Percentiles rank a stretch among this genome's conserved stretches.
Evolutionary conservation across 2,797 vertebrate genomes (phyloP).

Genomic region (Pipistrellus kuhlii): DNA sequence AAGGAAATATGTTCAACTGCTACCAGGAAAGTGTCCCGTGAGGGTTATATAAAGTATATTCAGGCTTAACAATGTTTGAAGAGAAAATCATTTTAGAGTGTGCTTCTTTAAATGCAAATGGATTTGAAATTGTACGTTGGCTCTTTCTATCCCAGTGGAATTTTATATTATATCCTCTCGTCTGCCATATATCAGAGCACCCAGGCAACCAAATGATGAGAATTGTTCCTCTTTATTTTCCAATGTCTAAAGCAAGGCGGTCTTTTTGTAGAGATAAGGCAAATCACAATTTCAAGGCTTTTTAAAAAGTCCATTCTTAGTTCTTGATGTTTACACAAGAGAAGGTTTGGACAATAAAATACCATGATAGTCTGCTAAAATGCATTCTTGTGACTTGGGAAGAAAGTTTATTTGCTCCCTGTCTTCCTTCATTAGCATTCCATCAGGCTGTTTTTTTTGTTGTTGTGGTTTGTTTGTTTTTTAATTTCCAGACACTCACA

Average conservation of each 20-base stretch:
- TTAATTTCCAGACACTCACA: neutral
- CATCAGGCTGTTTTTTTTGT: neutral
- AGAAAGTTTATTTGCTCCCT: neutral
- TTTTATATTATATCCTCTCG: constrained; percentile 53
- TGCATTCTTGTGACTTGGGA: neutral
- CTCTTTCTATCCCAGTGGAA: constrained; percentile 20
- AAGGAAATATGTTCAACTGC: constrained; percentile 66
- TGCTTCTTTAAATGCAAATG: constrained; percentile 73
- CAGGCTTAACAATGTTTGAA: constrained; percentile 66
- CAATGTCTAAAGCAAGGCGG: neutral
- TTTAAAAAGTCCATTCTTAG: constrained; percentile 56
- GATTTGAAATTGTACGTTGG: constrained; percentile 58
- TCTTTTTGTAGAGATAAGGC: constrained; percentile 38
- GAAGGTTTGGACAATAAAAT: constrained; percentile 8
- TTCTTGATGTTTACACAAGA: constrained; percentile 7
- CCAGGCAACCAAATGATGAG: neutral
- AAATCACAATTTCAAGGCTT: constrained; percentile 1
- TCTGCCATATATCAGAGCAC: neutral
- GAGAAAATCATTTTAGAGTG: constrained; percentile 75
- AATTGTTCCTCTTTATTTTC: constrained; percentile 42
- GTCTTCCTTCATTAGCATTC: neutral
- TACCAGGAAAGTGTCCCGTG: constrained; percentile 50
- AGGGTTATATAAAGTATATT: constrained; percentile 67
- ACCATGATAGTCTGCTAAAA: neutral
- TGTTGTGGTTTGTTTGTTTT: neutral